Evolutionary conservation across 1,140 invertebrate species (phyloP).

Genomic region (Sitophilus oryzae): DNA sequence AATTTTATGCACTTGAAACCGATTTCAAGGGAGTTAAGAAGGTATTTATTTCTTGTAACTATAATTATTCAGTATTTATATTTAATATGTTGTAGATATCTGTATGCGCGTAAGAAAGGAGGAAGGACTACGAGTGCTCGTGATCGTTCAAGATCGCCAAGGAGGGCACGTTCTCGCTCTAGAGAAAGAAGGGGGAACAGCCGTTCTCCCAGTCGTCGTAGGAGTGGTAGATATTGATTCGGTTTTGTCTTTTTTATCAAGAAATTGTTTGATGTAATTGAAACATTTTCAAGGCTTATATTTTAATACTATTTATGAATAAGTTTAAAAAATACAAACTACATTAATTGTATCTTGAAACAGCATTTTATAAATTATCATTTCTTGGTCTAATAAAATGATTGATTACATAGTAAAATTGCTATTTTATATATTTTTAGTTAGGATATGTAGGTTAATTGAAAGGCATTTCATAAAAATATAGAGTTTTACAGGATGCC

Average conservation of each 20-base stretch:
- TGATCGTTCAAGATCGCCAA: slow-evolving; percentile 45
- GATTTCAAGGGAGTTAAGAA: slow-evolving; percentile 85
- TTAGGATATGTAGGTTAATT: too few species aligned
- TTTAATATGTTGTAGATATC: slow-evolving; percentile 53
- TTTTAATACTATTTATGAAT: too few species aligned
- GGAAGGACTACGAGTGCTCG: slow-evolving; percentile 39
- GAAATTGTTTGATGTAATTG: too few species aligned
- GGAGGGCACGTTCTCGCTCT: slow-evolving; percentile 43
- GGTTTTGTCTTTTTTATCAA: too few species aligned
- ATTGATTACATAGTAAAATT: too few species aligned
- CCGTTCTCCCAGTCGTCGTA: slow-evolving; percentile 44
- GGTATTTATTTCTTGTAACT: slow-evolving; percentile 49
- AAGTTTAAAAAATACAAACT: too few species aligned
- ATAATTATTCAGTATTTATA: slow-evolving; percentile 6
- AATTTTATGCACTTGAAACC: slow-evolving; percentile 99
- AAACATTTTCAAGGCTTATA: too few species aligned
- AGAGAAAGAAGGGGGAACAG: slow-evolving; percentile 41
- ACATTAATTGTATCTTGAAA: too few species aligned
- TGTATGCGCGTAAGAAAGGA: slow-evolving; percentile 53
- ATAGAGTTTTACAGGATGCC: too few species aligned
- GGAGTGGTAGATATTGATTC: slow-evolving; percentile 49
- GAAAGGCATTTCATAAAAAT: too few species aligned
- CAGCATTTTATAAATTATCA: background rate
- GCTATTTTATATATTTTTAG: too few species aligned
- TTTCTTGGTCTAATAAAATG: too few species aligned